phyloP scores from a whole-genome alignment of 1,140 invertebrate genomes.

The Bursaphelenchus mucronatus region DNA sequence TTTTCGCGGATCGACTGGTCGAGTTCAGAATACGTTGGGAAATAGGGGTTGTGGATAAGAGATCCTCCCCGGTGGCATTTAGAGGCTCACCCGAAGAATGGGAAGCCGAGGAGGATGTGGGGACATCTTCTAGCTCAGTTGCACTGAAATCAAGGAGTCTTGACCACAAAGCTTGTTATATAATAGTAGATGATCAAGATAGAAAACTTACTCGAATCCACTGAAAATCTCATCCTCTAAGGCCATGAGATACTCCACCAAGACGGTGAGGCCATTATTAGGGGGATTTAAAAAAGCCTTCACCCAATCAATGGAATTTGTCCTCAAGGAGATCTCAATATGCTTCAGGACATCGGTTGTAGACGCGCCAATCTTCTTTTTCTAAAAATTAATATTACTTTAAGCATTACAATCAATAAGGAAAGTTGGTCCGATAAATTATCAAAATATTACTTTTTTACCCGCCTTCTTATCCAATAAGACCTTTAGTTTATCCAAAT shows the following conservation, averaged over 20 bases:
- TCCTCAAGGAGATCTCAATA: conserved; percentile 93
- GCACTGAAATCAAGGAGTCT: too few relatives aligned
- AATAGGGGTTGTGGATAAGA: too few relatives aligned
- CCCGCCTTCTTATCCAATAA: conserved; percentile 52
- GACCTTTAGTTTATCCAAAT: conserved; percentile 53
- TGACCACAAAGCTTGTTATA: too few relatives aligned
- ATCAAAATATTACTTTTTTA: conserved; percentile 41
- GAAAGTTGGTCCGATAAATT: neutral
- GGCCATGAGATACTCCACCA: conserved; percentile 78
- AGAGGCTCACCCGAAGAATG: neutral
- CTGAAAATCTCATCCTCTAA: conserved; percentile 35
- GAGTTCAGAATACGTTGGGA: too few relatives aligned
- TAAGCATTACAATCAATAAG: conserved; percentile 24
- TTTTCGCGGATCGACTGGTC: too few relatives aligned
- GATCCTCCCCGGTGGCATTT: too few relatives aligned
- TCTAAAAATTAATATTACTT: conserved; percentile 64
- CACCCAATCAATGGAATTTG: conserved; percentile 99
- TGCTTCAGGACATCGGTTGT: conserved; percentile 95
- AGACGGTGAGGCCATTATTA: conserved; percentile 87
- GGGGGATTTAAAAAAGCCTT: conserved; percentile 91
- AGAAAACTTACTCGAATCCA: conserved; percentile 13
- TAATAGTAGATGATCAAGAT: conserved; percentile 10
- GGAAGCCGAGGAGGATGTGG: neutral
- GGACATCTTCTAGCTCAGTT: too few relatives aligned
- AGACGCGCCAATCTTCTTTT: conserved; percentile 86